Conservation (phyloP, 2,888 invertebrate genomes). For the Falcaria lacertinaria region DNA sequence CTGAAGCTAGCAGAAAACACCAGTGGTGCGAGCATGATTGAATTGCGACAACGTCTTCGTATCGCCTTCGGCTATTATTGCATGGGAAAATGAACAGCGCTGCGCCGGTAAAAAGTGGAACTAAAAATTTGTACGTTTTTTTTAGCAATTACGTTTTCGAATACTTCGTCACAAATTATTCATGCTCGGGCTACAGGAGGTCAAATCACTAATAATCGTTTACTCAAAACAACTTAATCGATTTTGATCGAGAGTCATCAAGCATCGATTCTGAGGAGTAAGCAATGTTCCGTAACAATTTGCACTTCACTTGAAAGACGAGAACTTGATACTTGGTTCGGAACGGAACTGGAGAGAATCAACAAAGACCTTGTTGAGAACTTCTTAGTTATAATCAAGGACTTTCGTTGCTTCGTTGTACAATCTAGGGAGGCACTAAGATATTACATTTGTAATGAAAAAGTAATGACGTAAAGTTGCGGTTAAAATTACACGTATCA, state of each 20-base stretch:
- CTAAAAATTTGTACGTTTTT: no score
- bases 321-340: conserved; percentile 20
- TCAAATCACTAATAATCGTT: neutral
- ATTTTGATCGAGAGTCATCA: conserved; percentile 5
- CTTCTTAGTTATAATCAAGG: neutral
- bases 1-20: no score
- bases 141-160: no score
- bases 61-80: no score
- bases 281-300: conserved; percentile 33
- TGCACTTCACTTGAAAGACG: conserved; percentile 25
- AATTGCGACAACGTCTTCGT: no score
- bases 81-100: no score
- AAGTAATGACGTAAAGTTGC: no score
- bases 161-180: neutral
- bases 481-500: no score
- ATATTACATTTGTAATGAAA: no score
- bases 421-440: no score
- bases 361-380: conserved; percentile 18
- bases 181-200: neutral
- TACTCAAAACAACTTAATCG: conserved; percentile 3
- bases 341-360: conserved; percentile 11
- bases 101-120: no score
- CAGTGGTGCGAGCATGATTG: no score
- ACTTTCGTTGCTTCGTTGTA: neutral
- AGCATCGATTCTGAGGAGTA: conserved; percentile 13